These are phyloP conservation scores for Cephus sareptanus DNA, from an alignment of 2,888 invertebrate genomes.

Conservation along the genomic window DNA sequence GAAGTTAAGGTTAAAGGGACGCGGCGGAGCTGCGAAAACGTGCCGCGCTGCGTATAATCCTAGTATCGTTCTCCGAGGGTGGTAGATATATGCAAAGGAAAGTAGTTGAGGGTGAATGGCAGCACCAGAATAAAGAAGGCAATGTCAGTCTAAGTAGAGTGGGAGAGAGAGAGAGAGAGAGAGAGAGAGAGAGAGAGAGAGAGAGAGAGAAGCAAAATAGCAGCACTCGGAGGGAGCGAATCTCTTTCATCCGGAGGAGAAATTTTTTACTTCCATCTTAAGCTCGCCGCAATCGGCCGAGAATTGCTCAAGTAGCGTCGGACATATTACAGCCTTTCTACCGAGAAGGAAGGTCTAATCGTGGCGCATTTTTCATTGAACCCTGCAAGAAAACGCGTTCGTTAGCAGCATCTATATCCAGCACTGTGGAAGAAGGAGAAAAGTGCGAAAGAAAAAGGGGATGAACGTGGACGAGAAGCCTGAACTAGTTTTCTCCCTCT, in stretches of 20 bases:
- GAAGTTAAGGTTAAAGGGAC: neutral
- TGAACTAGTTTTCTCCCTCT: no score
- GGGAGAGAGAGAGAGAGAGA: no score
- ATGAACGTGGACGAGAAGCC: no score
- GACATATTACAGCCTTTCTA: constrained; percentile 40
- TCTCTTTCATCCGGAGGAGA: constrained; percentile 24
- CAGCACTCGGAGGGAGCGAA: constrained; percentile 5
- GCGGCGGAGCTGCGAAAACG: constrained; percentile 8
- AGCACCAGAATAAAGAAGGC: no score
- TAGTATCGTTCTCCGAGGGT: constrained; percentile 19
- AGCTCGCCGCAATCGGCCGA: constrained; percentile 37
- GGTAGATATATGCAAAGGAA: constrained; percentile 25
- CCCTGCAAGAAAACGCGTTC: no score
- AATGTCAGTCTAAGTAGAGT: no score
- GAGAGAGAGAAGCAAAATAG: no score
- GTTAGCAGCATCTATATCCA: no score
- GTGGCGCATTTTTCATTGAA: constrained; percentile 26
- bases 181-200: no score
- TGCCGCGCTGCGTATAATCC: constrained; percentile 26
- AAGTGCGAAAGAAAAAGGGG: no score
- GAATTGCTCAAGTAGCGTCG: constrained; percentile 23
- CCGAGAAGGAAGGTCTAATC: constrained; percentile 32
- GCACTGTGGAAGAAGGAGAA: no score
- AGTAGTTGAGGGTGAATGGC: constrained; percentile 13
- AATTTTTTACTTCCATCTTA: constrained; percentile 21